Base-by-base conservation (phyloP, 2,888 invertebrate genomes). In the Drosophila algonquin region DNA sequence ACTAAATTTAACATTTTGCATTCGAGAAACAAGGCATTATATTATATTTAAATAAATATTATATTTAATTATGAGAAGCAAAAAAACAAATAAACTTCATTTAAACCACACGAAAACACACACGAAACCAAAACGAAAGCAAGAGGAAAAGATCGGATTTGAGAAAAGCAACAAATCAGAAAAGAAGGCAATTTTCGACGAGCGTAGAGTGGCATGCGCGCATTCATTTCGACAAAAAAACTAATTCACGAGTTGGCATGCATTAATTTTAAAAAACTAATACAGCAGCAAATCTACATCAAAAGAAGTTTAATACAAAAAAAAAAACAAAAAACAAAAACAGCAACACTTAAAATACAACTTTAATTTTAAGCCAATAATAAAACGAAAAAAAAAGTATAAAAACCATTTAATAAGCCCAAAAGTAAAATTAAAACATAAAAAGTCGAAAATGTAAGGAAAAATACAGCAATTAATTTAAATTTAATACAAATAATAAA, bases 11-110 rank as follows among this genome's bases (percentile, higher is more conserved):
- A 84, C 79, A 89, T 90, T 81, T 91, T 90, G 90, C 90, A 90
- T 90, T 90, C 89, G 75, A 84, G 70, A 84, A 89, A 86, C 72
- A 86, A 90, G 81, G 87, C 90, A 90, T 83, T 90, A 88, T 88
- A 90, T 89, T 90, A 87, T 89, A 89, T 89, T 89, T 84, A 87
- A 89, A 85, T 84, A 89, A 89, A 88, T 87, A 89, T 89, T 89
- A 87, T 89, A 87, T 90, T 90, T 86, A 91, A 90, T 83, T 83
- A 84, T 79, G 85, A 84, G 89, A 84, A 89, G 90, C 84, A 80
- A 84, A 82, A 87, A 87, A 74, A 71, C 24, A 87, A 82, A 82
- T 80, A 89, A 81, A 89, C 84, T 86, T 82, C 78, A 84, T 88
- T 90, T 86, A 76, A 81, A 80, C 69, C 76, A 84, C 74, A 76